Conservation (phyloP, 1,140 invertebrate species). For the Rhagoletis pomonella region DNA sequence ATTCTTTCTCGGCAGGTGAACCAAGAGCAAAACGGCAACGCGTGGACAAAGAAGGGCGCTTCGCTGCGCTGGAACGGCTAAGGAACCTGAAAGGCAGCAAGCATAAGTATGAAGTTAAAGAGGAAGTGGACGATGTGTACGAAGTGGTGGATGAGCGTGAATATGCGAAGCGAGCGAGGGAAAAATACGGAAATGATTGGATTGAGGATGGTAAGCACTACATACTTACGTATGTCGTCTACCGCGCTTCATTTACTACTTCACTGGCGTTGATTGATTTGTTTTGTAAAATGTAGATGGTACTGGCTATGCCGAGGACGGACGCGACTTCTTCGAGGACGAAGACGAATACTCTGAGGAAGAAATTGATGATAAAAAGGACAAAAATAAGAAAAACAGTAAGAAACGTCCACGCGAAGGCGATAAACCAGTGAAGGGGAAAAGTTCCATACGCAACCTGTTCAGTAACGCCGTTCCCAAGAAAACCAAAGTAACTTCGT, state of each 20-base stretch:
- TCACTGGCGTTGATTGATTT: no score
- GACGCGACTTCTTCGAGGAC: slow-evolving; percentile 97
- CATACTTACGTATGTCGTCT: no score
- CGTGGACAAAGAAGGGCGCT: slow-evolving; percentile 81
- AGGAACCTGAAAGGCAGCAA: slow-evolving; percentile 88
- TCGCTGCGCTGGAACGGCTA: slow-evolving; percentile 88
- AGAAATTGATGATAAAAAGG: slow-evolving; percentile 68
- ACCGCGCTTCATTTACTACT: no score
- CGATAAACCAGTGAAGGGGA: slow-evolving; percentile 74
- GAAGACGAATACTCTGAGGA: slow-evolving; percentile 78
- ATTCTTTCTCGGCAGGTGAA: slow-evolving; percentile 63
- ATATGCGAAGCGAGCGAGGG: slow-evolving; percentile 87
- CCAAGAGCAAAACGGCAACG: slow-evolving; percentile 82
- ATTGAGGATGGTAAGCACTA: slow-evolving; percentile 90
- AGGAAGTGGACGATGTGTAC: slow-evolving; percentile 90
- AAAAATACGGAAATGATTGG: slow-evolving; percentile 94
- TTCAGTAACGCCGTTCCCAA: slow-evolving; percentile 89
- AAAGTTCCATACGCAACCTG: slow-evolving; percentile 81
- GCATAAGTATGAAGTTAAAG: slow-evolving; percentile 88
- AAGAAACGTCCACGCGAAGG: slow-evolving; percentile 71
- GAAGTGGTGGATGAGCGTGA: slow-evolving; percentile 94
- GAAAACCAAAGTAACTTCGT: slow-evolving; percentile 77
- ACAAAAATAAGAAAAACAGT: slow-evolving; percentile 72
- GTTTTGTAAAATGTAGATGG: slow-evolving; percentile 79
- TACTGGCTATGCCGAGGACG: slow-evolving; percentile 95